Evolutionary conservation across 2,797 vertebrate genomes (phyloP).

Genomic region (Dromococcyx pavoninus): DNA sequence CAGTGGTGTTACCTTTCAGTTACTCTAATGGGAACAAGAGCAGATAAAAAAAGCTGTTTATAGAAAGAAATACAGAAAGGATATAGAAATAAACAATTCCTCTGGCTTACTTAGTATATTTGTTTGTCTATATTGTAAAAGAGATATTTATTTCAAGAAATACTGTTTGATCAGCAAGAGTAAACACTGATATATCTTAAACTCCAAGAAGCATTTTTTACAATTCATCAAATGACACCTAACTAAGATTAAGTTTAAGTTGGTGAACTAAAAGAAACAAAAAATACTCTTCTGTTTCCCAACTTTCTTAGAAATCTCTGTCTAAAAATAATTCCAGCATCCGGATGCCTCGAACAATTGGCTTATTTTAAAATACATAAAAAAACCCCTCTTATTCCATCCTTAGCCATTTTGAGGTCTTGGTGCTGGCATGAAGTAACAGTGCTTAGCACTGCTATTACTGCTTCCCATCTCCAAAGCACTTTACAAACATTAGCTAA

Average conservation of each 20-base stretch:
- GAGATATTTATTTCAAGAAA: slow-evolving; percentile 30
- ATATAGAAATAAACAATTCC: slow-evolving; percentile 38
- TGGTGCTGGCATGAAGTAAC: not conserved
- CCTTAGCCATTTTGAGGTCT: slow-evolving; percentile 49
- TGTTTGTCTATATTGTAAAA: slow-evolving; percentile 41
- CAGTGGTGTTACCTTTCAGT: slow-evolving; percentile 48
- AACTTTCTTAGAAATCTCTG: slow-evolving; percentile 57
- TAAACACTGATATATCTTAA: slow-evolving; percentile 12
- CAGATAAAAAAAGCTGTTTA: slow-evolving; percentile 27
- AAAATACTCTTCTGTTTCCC: slow-evolving; percentile 28
- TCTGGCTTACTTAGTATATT: slow-evolving; percentile 23
- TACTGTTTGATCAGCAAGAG: slow-evolving; percentile 47
- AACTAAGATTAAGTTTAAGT: not conserved
- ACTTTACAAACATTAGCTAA: slow-evolving; percentile 74
- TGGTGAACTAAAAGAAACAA: not conserved
- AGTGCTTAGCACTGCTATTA: slow-evolving; percentile 46
- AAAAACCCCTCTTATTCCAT: slow-evolving; percentile 15
- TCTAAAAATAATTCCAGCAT: slow-evolving; percentile 37
- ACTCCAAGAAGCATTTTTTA: not conserved
- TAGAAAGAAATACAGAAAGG: slow-evolving; percentile 4
- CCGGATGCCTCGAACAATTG: slow-evolving; percentile 29
- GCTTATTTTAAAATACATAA: slow-evolving; percentile 42
- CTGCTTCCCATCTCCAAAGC: slow-evolving; percentile 64
- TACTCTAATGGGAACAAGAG: slow-evolving; percentile 42
- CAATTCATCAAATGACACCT: slow-evolving; percentile 25